Evolutionary conservation across 2,113 vertebrate genomes (phyloP), one percentile per base, ranked within the genome.

Genomic region (Sterrhoptilus dennistouni): DNA sequence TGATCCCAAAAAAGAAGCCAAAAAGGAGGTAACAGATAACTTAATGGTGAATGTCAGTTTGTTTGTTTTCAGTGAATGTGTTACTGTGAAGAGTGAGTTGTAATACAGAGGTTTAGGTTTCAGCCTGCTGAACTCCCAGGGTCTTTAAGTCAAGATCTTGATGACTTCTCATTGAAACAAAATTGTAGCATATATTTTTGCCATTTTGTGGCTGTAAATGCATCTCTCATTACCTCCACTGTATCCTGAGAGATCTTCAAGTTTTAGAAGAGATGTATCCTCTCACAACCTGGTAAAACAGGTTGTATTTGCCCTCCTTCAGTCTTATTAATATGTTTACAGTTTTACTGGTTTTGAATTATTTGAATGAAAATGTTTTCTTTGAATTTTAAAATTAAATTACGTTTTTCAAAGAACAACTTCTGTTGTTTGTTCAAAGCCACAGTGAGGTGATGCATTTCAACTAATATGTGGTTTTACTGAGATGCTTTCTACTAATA

Each of bases 1-100:
- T 92, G 99, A 99, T 95, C 99, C 99, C 60, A 99, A 98, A 96
- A 99, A 99, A 97, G 99, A 99, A 97, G 90, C 99, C 40, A 99
- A 99, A 97, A 99, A 99, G 98, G 99, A 99, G 99, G 99, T 99
- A 97, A 98, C 88, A 61, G 88, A 97, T 81, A 92, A 68, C 80
- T 94, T 96, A 90, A 93, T 1, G 86, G 96, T 96, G 92, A 95
- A 93, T 96, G 95, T 96, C 79, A 22, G 90, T 94, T 95, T 91
- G 92, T 82, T 95, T 93, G 89, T 83, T 94, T 77, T 83, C 50
- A 63, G 29, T 89, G 59, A 72, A 76, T 24, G 24, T 50, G 45
- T 75, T 86, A 13, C 42, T 83, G 35, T 74, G 68, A 66, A 66
- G 33, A 70, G 11, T 20, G 44, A 40, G 28, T 72, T 57, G 19